phyloP scores from a whole-genome alignment of 2,113 vertebrate species.

The Poicephalus gulielmi region DNA sequence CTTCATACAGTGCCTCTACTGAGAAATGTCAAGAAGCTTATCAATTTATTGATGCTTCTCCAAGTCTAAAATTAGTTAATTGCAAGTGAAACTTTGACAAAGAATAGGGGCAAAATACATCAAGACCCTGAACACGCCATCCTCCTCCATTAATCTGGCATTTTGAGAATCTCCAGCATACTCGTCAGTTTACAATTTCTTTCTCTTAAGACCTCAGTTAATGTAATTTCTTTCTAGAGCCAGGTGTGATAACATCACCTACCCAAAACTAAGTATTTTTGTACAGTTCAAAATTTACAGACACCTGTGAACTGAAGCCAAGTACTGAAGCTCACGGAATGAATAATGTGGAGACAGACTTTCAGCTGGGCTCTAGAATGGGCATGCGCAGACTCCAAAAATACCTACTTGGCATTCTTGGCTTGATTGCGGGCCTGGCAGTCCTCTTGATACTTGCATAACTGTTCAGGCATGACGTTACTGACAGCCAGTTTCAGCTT shows the following conservation, averaged over 20 bases:
- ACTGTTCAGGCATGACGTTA: constrained; percentile 94
- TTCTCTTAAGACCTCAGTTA: not conserved
- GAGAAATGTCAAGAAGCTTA: not conserved
- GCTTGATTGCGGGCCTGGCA: constrained; percentile 88
- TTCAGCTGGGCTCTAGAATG: not conserved
- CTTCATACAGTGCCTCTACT: not conserved
- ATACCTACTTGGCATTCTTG: constrained; percentile 90
- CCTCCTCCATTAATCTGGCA: not conserved
- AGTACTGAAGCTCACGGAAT: not conserved
- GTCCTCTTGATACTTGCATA: constrained; percentile 95
- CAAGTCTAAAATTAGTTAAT: not conserved
- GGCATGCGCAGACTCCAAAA: not conserved
- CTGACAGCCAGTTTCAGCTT: constrained; percentile 95
- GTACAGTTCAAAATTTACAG: not conserved
- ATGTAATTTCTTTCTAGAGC: not conserved
- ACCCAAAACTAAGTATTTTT: not conserved
- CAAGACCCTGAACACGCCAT: not conserved
- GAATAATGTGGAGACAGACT: not conserved
- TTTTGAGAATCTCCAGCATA: not conserved
- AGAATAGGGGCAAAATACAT: not conserved
- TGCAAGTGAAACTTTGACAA: not conserved
- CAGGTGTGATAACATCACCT: not conserved
- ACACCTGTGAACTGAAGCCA: not conserved
- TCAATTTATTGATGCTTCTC: not conserved
- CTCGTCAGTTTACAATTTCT: not conserved